A percentile compares a stretch with the other conserved stretches of the same genome.
Conservation (phyloP, 1,140 invertebrate genomes). For the Mamestra configurata region DNA sequence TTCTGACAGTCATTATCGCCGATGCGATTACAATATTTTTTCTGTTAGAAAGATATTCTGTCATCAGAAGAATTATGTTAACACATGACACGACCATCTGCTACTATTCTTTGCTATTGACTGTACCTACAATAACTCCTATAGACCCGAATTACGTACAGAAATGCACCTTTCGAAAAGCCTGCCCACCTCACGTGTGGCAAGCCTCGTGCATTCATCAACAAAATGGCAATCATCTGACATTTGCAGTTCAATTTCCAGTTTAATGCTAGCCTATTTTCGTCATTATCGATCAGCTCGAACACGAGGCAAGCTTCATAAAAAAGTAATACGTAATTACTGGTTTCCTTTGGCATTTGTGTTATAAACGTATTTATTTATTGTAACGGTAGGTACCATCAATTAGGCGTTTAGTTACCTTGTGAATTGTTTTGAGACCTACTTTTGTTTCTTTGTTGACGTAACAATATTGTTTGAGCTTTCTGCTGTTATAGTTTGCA, state of each 20-base stretch:
- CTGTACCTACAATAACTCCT: background rate
- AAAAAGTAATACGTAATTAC: slow-evolving; percentile 47
- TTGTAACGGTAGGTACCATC: slow-evolving; percentile 8
- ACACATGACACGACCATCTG: too few relatives aligned
- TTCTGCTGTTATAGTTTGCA: background rate
- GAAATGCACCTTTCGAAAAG: slow-evolving; percentile 17
- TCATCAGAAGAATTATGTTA: too few relatives aligned
- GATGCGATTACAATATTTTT: too few relatives aligned
- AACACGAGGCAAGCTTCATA: slow-evolving; percentile 23
- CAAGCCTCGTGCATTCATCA: slow-evolving; percentile 7
- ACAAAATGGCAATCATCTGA: slow-evolving; percentile 18
- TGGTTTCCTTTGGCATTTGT: slow-evolving; percentile 42
- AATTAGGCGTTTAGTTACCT: slow-evolving; percentile 12
- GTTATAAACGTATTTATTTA: slow-evolving; percentile 22
- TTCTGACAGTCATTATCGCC: too few relatives aligned
- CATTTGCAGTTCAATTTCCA: slow-evolving; percentile 38
- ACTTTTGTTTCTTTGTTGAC: slow-evolving; percentile 25
- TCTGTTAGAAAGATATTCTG: too few relatives aligned
- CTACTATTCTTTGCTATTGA: too few relatives aligned
- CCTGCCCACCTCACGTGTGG: background rate
- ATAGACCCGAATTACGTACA: background rate
- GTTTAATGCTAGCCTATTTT: slow-evolving; percentile 24
- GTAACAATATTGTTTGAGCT: background rate
- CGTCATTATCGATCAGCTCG: slow-evolving; percentile 18
- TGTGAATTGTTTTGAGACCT: slow-evolving; percentile 5